These are phyloP conservation scores for Pterostichus niger DNA, from an alignment of 2,888 invertebrate species.

Conservation along the genomic window DNA sequence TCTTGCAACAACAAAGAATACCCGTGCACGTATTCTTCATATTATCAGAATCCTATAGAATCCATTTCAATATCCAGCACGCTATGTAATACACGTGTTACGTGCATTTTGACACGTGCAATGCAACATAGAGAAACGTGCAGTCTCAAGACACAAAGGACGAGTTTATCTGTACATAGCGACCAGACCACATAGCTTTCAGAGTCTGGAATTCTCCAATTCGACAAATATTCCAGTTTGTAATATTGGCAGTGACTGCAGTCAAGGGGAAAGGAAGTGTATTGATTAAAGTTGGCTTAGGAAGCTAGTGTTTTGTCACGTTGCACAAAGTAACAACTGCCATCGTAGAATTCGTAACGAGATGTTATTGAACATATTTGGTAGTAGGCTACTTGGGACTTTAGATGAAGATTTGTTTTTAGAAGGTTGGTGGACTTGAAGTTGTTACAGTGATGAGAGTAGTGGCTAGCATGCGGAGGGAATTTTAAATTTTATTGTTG, in stretches of 20 bases:
- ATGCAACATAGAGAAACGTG: slow-evolving; percentile 23
- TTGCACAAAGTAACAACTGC: slow-evolving; percentile 34
- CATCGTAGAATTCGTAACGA: slow-evolving; percentile 9
- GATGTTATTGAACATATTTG: slow-evolving; percentile 19
- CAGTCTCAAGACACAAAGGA: slow-evolving; percentile 49
- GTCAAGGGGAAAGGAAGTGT: neutral
- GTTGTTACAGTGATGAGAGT: neutral
- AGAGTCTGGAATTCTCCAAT: neutral
- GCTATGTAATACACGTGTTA: slow-evolving; percentile 51
- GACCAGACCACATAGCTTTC: slow-evolving; percentile 11
- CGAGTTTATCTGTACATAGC: slow-evolving; percentile 32
- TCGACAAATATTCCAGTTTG: slow-evolving; percentile 13
- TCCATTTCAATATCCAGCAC: slow-evolving; percentile 30
- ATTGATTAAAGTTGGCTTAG: slow-evolving; percentile 33
- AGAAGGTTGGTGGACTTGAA: slow-evolving; percentile 14
- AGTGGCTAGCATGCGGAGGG: neutral
- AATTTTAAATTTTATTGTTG: slow-evolving; percentile 48
- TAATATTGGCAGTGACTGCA: neutral
- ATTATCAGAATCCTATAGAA: slow-evolving; percentile 50
- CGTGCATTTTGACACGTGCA: slow-evolving; percentile 35
- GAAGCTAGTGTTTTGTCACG: slow-evolving; percentile 37
- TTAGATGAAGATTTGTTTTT: neutral
- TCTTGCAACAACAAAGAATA: slow-evolving; percentile 13
- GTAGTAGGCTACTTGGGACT: neutral
- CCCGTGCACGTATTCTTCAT: slow-evolving; percentile 11